Base-by-base conservation (phyloP, 2,113 vertebrate species). In the Thunnus maccoyii region DNA sequence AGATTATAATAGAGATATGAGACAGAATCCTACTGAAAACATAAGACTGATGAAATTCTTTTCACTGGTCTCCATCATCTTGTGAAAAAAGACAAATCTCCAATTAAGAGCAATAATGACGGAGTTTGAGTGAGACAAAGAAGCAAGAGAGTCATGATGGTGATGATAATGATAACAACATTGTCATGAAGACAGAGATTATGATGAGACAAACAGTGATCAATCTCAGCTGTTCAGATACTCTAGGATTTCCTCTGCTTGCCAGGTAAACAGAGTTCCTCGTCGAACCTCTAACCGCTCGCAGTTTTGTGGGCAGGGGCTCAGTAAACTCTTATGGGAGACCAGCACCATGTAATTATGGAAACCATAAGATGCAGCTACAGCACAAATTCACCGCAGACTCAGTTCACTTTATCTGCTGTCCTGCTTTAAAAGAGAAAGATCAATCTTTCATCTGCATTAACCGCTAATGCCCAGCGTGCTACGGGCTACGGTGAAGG, bases 341-440 rank as follows among this genome's bases (percentile, higher is more conserved):
- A 92, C 88, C 84, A 64, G 77, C 68, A 93, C 63, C 77, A n/a
- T 93, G 86, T 91, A 91, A 94, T 94, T 93, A 94, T 86, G 79
- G 86, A 78, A 73, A 85, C 85, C 82, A 69, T 89, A 89, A 92
- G 84, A 85, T 94, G 92, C 90, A 91, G 86, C 88, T 83, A 82
- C 86, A 94, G 93, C 92, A 93, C 86, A 93, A 93, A 91, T 85
- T 90, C 80, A 89, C 93, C 92, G 64, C 92, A 91, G 70, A 83
- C 85, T 85, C 70, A 15, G 57, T 78, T 76, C 78, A 85, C 76
- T 91, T 90, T 87, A 89, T 91, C 88, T 84, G 72, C 83, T 84
- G 73, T 80, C 80, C 78, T 76, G 81, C 60, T 87, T 71, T 82
- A 81, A 82, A 73, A 74, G 82, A 76, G 77, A 78, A 71, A 85